These are phyloP conservation scores for Dufourea novaeangliae DNA, from an alignment of 1,140 invertebrate species.

Conservation along the genomic window DNA sequence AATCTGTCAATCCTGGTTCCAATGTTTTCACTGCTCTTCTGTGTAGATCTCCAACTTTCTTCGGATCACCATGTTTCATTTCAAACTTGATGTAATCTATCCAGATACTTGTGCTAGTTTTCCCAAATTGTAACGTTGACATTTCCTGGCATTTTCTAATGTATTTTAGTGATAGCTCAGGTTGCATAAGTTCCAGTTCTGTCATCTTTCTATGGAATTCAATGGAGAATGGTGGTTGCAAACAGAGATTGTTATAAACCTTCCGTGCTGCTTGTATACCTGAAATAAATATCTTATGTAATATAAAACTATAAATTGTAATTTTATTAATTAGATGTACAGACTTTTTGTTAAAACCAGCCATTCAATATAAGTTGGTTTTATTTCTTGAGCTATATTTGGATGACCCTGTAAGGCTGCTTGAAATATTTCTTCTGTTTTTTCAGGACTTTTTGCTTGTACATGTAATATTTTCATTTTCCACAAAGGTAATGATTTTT, in stretches of 20 bases:
- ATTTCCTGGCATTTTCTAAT: conserved; percentile 79
- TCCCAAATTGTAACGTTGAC: conserved; percentile 81
- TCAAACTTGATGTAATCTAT: conserved; percentile 84
- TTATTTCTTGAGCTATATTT: conserved; percentile 76
- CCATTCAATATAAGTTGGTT: conserved; percentile 81
- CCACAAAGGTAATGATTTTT: conserved; percentile 80
- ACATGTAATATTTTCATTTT: conserved; percentile 78
- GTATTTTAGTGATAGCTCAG: conserved; percentile 72
- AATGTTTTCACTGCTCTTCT: conserved; percentile 81
- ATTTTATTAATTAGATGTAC: conserved; percentile 7
- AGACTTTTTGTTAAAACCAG: conserved; percentile 77
- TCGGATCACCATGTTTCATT: conserved; percentile 79
- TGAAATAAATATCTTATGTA: conserved; percentile 53
- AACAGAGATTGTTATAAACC: conserved; percentile 75
- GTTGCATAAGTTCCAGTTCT: conserved; percentile 80
- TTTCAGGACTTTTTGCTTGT: conserved; percentile 76
- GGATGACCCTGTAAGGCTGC: conserved; percentile 74
- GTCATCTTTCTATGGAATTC: conserved; percentile 82
- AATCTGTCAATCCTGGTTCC: conserved; percentile 68
- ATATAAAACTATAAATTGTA: conserved; percentile 19
- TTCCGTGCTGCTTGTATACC: conserved; percentile 78
- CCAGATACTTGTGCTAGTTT: conserved; percentile 82
- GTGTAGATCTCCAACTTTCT: conserved; percentile 78
- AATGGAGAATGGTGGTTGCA: conserved; percentile 77
- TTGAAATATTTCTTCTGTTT: conserved; percentile 79